phyloP scores from a whole-genome alignment of 2,113 vertebrate species.

The Paratilapia polleni region DNA sequence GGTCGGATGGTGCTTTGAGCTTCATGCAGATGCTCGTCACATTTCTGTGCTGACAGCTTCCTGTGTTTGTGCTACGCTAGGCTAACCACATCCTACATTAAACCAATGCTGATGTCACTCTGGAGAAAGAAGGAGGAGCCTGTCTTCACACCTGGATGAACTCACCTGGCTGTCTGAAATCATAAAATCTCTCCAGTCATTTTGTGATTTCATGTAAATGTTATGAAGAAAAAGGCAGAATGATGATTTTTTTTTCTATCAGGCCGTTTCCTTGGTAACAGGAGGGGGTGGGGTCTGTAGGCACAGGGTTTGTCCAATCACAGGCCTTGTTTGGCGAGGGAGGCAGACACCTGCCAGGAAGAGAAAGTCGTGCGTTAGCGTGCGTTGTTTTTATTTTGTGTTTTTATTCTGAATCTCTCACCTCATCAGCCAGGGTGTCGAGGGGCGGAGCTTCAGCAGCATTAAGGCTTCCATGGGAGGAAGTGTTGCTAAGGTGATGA shows the following conservation, averaged over 20 bases:
- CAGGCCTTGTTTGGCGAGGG: conserved; percentile 95
- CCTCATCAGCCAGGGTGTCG: conserved; percentile 87
- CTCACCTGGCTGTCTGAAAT: background rate
- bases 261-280: conserved; percentile 38
- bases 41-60: no score
- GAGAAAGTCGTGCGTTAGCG: background rate
- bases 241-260: conserved; percentile 73
- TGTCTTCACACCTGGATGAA: background rate
- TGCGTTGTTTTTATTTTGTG: background rate
- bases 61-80: no score
- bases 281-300: background rate
- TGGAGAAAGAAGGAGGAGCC: no score
- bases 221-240: conserved; percentile 38
- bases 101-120: no score
- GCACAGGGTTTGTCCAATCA: conserved; percentile 76
- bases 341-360: conserved; percentile 83
- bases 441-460: conserved; percentile 90
- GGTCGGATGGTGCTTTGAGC: no score
- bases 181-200: conserved; percentile 29
- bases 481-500: conserved; percentile 90
- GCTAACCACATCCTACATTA: no score
- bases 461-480: conserved; percentile 91
- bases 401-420: background rate
- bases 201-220: background rate
- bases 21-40: no score